Percentiles rank a stretch among this genome's conserved stretches.
Evolutionary conservation across 2,888 invertebrate genomes (phyloP).

Genomic region (Anodontia alba): DNA sequence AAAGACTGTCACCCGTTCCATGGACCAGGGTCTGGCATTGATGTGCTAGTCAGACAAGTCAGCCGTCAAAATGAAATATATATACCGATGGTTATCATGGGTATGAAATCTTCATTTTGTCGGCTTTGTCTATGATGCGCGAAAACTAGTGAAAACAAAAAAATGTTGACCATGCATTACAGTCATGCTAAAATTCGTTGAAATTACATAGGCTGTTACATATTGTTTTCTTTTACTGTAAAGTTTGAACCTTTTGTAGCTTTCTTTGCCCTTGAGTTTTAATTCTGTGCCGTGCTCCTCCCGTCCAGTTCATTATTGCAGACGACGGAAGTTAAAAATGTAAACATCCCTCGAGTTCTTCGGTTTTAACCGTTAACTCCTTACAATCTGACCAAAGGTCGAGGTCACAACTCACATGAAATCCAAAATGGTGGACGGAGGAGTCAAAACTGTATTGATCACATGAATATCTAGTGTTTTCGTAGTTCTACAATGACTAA

Average conservation of each 20-base stretch:
- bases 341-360: neutral
- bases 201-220: too few species aligned
- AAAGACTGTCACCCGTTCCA: too few species aligned
- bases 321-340: conserved; percentile 50
- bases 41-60: too few species aligned
- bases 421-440: conserved; percentile 57
- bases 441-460: conserved; percentile 21
- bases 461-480: conserved; percentile 11
- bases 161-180: too few species aligned
- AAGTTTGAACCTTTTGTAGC: conserved; percentile 71
- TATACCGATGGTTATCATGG: too few species aligned
- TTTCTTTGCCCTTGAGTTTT: conserved; percentile 69
- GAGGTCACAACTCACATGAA: conserved; percentile 37
- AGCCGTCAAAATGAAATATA: too few species aligned
- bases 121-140: too few species aligned
- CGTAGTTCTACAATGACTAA: conserved; percentile 37
- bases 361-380: neutral
- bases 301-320: conserved; percentile 79
- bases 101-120: too few species aligned
- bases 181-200: too few species aligned
- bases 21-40: too few species aligned
- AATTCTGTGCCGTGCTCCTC: conserved; percentile 76
- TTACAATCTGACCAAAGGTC: conserved; percentile 22
- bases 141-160: too few species aligned
- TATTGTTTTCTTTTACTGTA: too few species aligned